These are phyloP conservation scores for Anorthoa munda DNA, from an alignment of 2,888 invertebrate genomes.

Conservation along the genomic window DNA sequence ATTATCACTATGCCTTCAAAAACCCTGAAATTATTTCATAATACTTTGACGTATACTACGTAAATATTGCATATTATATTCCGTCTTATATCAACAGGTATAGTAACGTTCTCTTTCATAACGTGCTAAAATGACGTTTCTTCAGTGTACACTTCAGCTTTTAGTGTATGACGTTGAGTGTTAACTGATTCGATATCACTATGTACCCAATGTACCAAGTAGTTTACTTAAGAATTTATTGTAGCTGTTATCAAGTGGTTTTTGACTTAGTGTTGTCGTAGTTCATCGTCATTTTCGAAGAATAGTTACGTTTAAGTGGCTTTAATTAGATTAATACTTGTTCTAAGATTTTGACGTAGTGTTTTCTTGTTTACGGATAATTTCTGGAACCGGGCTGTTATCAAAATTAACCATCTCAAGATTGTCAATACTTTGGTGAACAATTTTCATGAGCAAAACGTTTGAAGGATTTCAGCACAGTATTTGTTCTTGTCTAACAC, in stretches of 20 bases:
- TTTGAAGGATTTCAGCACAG: background rate
- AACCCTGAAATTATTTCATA: constrained; percentile 33
- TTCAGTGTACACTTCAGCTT: constrained; percentile 22
- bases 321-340: constrained; percentile 15
- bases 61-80: constrained; percentile 33
- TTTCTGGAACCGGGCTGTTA: too few relatives aligned
- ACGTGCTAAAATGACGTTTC: constrained; percentile 48
- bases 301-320: background rate
- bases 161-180: constrained; percentile 49
- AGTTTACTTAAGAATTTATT: constrained; percentile 49
- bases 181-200: constrained; percentile 61
- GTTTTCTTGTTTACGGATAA: background rate
- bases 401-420: too few relatives aligned
- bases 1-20: constrained; percentile 22
- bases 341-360: background rate
- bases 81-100: constrained; percentile 5
- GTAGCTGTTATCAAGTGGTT: constrained; percentile 51
- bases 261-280: constrained; percentile 5
- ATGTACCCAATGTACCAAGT: constrained; percentile 61
- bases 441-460: background rate
- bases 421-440: background rate
- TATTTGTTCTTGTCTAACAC: background rate
- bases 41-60: constrained; percentile 17
- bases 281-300: background rate
- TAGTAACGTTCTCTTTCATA: constrained; percentile 41